phyloP scores from a whole-genome alignment of 2,888 invertebrate species.

The Ophion obscuratus region DNA sequence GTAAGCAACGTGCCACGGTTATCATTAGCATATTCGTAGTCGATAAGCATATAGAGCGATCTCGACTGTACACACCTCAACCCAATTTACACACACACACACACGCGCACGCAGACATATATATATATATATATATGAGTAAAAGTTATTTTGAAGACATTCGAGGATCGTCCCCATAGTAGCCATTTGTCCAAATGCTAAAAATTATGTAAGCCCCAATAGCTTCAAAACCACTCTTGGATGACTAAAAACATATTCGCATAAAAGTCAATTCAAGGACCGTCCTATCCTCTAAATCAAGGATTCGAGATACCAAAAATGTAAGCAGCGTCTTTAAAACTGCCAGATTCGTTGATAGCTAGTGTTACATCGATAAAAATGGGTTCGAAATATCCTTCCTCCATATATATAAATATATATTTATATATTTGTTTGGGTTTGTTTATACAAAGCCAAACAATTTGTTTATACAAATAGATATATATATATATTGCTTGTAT shows the following conservation, averaged over 20 bases:
- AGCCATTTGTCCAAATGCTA: background rate
- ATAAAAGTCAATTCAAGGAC: background rate
- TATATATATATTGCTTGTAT: background rate
- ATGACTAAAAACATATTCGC: background rate
- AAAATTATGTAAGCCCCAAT: background rate
- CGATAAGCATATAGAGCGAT: slow-evolving; percentile 73
- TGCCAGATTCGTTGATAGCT: background rate
- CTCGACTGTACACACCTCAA: slow-evolving; percentile 66
- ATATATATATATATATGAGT: background rate
- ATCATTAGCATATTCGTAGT: slow-evolving; percentile 80
- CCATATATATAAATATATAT: too few species aligned
- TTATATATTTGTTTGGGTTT: too few species aligned
- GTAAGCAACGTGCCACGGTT: slow-evolving; percentile 71
- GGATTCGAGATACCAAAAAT: too few species aligned
- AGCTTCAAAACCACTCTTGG: background rate
- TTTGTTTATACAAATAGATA: too few species aligned
- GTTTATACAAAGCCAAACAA: too few species aligned
- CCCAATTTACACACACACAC: background rate
- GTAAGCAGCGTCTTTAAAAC: too few species aligned
- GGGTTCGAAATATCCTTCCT: background rate
- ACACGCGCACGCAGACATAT: too few species aligned
- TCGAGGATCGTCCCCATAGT: background rate
- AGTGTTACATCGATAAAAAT: background rate
- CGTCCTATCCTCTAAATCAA: background rate
- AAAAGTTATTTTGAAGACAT: background rate